These are phyloP conservation scores for Enteromius thamalakanensis DNA, from an alignment of 2,797 vertebrate genomes.

Conservation along the genomic window DNA sequence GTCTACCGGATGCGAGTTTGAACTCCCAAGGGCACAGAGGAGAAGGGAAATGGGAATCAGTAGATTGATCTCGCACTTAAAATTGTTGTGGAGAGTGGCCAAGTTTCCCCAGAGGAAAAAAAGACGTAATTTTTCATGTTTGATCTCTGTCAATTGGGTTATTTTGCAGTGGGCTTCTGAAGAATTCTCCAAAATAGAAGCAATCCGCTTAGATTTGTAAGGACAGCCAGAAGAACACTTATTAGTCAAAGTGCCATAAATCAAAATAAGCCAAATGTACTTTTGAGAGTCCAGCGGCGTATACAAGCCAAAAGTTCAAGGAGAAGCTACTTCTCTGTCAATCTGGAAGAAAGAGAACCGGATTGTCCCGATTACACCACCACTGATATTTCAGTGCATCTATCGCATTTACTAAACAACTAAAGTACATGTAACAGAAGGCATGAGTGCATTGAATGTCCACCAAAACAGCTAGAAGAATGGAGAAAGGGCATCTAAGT, in stretches of 20 bases:
- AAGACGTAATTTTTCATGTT: slow-evolving; percentile 31
- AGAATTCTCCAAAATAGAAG: slow-evolving; percentile 26
- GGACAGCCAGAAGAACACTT: slow-evolving; percentile 20
- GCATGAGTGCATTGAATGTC: neutral
- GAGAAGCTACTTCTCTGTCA: slow-evolving; percentile 19
- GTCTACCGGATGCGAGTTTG: neutral
- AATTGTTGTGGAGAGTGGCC: slow-evolving; percentile 41
- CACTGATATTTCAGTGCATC: slow-evolving; percentile 10
- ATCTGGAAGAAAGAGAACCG: neutral
- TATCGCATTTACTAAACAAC: neutral
- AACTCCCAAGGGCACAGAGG: neutral
- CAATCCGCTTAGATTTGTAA: slow-evolving; percentile 35
- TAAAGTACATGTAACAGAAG: neutral
- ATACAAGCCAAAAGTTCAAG: slow-evolving; percentile 39
- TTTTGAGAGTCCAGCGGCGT: neutral
- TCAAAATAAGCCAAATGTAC: slow-evolving; percentile 40
- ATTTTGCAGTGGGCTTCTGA: slow-evolving; percentile 16
- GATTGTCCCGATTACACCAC: slow-evolving; percentile 12
- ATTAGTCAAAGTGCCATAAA: slow-evolving; percentile 26
- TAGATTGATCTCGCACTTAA: slow-evolving; percentile 7
- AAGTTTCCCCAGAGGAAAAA: slow-evolving; percentile 15
- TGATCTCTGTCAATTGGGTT: slow-evolving; percentile 49
- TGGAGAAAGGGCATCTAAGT: neutral
- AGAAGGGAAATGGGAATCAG: slow-evolving; percentile 18
- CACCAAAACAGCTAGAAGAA: neutral